Percentiles rank a stretch among this genome's conserved stretches.
Evolutionary conservation across 1,140 invertebrate genomes (phyloP).

Genomic region (Drusus annulatus): DNA sequence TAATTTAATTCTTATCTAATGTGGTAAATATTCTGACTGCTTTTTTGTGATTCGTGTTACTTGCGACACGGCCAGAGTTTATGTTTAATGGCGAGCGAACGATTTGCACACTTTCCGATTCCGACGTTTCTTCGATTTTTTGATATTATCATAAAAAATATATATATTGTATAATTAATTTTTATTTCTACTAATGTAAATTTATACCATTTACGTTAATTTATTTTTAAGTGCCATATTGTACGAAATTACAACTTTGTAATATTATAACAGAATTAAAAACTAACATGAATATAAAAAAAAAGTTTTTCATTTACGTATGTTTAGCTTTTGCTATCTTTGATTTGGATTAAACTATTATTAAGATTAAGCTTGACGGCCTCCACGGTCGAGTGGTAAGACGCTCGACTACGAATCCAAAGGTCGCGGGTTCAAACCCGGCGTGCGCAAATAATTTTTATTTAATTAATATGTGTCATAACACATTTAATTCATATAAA

Average conservation of each 20-base stretch:
- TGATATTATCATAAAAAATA: not conserved
- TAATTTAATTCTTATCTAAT: constrained; percentile 31
- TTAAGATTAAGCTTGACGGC: too few relatives aligned
- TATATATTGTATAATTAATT: constrained; percentile 46
- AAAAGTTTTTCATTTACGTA: too few relatives aligned
- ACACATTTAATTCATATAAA: too few relatives aligned
- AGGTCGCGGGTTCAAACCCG: too few relatives aligned
- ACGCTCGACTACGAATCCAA: too few relatives aligned
- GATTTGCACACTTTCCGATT: constrained; percentile 58
- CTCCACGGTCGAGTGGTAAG: too few relatives aligned
- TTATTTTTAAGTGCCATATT: constrained; percentile 59
- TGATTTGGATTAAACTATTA: too few relatives aligned
- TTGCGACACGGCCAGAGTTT: constrained; percentile 57
- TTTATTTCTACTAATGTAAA: constrained; percentile 54
- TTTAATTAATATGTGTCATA: too few relatives aligned
- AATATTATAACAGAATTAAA: constrained; percentile 59
- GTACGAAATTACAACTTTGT: constrained; percentile 59
- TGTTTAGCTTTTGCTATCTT: too few relatives aligned
- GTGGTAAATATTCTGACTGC: constrained; percentile 43
- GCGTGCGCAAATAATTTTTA: too few relatives aligned
- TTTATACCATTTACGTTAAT: constrained; percentile 56
- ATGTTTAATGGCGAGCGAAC: constrained; percentile 57
- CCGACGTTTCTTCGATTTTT: constrained; percentile 45
- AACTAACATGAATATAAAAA: constrained; percentile 50
- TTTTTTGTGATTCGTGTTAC: constrained; percentile 59